Evolutionary conservation across 2,797 vertebrate genomes (phyloP).

Genomic region (Ispidina lecontei): DNA sequence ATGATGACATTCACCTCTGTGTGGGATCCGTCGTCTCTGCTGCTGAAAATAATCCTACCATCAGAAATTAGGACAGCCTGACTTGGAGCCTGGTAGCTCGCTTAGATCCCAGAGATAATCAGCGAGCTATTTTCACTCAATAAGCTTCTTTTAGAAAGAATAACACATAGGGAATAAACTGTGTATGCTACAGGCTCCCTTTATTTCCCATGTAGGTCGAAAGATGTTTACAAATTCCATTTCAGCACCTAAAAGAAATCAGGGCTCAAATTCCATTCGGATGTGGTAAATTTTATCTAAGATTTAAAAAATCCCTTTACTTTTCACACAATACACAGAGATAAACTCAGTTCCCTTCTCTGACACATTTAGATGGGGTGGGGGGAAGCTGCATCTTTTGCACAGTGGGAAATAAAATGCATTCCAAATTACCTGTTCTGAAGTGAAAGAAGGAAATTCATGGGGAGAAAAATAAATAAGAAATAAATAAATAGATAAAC

Average conservation of each 20-base stretch:
- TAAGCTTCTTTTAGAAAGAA: accelerated
- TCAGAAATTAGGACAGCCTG: neutral
- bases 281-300: neutral
- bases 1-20: neutral
- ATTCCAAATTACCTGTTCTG: neutral
- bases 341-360: neutral
- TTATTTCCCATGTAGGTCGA: neutral
- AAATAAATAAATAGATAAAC: neutral
- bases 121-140: neutral
- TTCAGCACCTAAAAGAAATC: neutral
- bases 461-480: neutral
- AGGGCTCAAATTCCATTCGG: neutral
- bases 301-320: neutral
- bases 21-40: accelerated
- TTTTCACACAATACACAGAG: neutral
- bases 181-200: accelerated
- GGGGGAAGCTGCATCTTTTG: neutral
- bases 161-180: neutral
- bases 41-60: neutral
- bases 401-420: accelerated
- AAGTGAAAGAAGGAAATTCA: neutral
- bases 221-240: neutral
- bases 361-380: neutral
- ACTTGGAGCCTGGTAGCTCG: neutral
- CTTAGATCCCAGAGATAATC: neutral